Percentiles rank a stretch among this genome's conserved stretches.
Conservation (phyloP, 2,888 invertebrate species). For the Gandaritis pyraliata region DNA sequence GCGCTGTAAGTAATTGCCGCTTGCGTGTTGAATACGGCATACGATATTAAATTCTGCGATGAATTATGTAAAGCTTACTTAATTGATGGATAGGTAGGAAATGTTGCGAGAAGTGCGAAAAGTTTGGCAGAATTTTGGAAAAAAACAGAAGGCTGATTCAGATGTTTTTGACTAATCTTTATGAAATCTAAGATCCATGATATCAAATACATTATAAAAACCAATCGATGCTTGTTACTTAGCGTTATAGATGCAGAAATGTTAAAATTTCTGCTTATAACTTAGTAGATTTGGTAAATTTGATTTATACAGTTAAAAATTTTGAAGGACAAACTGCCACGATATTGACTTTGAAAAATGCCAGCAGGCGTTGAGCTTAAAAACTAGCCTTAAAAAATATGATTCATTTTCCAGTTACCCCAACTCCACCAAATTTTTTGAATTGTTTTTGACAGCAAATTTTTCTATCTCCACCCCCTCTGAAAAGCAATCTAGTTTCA, state of each 20-base stretch:
- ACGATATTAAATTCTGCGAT: constrained; percentile 49
- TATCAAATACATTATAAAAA: too few species aligned
- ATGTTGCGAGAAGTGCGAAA: constrained; percentile 14
- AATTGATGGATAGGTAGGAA: constrained; percentile 32
- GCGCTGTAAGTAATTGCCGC: constrained; percentile 57
- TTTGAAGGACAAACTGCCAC: too few species aligned
- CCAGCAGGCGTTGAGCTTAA: too few species aligned
- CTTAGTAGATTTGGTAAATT: too few species aligned
- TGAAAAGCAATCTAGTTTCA: constrained; percentile 63
- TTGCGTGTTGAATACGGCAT: constrained; percentile 53
- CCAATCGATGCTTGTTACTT: too few species aligned
- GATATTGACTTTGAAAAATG: too few species aligned
- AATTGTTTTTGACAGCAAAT: constrained; percentile 35
- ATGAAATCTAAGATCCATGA: too few species aligned
- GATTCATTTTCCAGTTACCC: constrained; percentile 14
- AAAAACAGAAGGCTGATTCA: background rate
- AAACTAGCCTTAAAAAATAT: background rate
- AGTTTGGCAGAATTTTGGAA: background rate
- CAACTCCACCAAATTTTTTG: constrained; percentile 18
- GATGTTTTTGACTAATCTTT: too few species aligned
- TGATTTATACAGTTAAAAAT: too few species aligned
- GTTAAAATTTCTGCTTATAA: too few species aligned
- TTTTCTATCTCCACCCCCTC: constrained; percentile 42
- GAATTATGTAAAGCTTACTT: constrained; percentile 37
- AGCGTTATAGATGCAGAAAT: too few species aligned